These are phyloP conservation scores for Tineola bisselliella DNA, from an alignment of 2,888 invertebrate genomes.

Conservation along the genomic window DNA sequence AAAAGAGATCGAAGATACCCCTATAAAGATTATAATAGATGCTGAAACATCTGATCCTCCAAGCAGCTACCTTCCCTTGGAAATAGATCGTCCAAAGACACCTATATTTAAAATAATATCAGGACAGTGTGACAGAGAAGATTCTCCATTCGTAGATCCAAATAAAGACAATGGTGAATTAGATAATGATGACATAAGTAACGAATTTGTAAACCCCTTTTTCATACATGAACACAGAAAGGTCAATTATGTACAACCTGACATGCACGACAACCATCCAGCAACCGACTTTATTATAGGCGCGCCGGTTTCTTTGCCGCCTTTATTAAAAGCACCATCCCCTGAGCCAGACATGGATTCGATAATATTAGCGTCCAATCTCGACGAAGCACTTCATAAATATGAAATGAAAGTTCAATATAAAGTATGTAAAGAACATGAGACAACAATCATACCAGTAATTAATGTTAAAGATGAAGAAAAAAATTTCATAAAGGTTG, in stretches of 20 bases:
- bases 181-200: constrained; percentile 24
- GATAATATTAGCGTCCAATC: constrained; percentile 27
- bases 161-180: constrained; percentile 29
- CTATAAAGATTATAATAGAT: constrained; percentile 36
- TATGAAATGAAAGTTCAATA: constrained; percentile 20
- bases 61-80: constrained; percentile 36
- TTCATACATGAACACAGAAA: constrained; percentile 35
- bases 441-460: constrained; percentile 14
- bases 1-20: neutral
- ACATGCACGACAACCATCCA: constrained; percentile 26
- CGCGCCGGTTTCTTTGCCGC: constrained; percentile 59
- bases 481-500: neutral
- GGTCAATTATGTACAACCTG: constrained; percentile 16
- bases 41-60: constrained; percentile 19
- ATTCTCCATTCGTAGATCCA: constrained; percentile 34
- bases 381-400: constrained; percentile 22
- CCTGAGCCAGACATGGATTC: constrained; percentile 41
- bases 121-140: constrained; percentile 33
- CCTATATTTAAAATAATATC: constrained; percentile 53
- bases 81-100: constrained; percentile 44
- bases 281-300: constrained; percentile 60
- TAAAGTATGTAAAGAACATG: neutral
- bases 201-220: constrained; percentile 51
- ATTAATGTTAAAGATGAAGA: neutral
- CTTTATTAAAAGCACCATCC: constrained; percentile 37